A percentile compares a stretch with the other conserved stretches of the same genome.
These are phyloP conservation scores for Conus ventricosus DNA, from an alignment of 1,140 invertebrate genomes.

Conservation along the genomic window DNA sequence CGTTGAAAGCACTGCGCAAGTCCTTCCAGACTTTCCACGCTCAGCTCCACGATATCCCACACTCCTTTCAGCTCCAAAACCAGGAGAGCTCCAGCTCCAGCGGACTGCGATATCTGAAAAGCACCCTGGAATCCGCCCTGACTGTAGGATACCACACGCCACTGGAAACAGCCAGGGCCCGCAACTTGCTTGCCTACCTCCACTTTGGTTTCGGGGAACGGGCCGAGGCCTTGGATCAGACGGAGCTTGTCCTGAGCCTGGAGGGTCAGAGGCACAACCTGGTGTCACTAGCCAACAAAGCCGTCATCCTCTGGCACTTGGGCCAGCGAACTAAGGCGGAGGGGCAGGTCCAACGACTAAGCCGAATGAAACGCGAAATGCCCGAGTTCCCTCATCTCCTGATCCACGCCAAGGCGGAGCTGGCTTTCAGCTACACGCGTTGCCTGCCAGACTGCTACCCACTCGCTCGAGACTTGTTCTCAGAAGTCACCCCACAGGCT, in stretches of 20 bases:
- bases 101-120: neutral
- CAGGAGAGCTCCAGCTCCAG: neutral
- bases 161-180: constrained; percentile 21
- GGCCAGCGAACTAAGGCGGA: neutral
- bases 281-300: constrained; percentile 25
- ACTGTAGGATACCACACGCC: neutral
- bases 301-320: neutral
- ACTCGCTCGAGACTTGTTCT: neutral
- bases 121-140: neutral
- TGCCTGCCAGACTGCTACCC: neutral
- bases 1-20: neutral
- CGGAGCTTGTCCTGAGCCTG: neutral
- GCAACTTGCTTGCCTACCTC: constrained; percentile 6
- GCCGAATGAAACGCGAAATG: neutral
- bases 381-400: neutral
- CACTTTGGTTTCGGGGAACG: neutral
- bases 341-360: neutral
- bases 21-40: neutral
- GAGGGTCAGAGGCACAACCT: neutral
- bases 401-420: constrained; percentile 16
- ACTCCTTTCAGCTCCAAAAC: constrained; percentile 10
- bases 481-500: neutral
- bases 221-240: neutral
- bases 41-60: neutral
- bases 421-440: constrained; percentile 23